These are phyloP conservation scores for Plebejus melissa DNA, from an alignment of 2,888 invertebrate genomes.

Conservation along the genomic window DNA sequence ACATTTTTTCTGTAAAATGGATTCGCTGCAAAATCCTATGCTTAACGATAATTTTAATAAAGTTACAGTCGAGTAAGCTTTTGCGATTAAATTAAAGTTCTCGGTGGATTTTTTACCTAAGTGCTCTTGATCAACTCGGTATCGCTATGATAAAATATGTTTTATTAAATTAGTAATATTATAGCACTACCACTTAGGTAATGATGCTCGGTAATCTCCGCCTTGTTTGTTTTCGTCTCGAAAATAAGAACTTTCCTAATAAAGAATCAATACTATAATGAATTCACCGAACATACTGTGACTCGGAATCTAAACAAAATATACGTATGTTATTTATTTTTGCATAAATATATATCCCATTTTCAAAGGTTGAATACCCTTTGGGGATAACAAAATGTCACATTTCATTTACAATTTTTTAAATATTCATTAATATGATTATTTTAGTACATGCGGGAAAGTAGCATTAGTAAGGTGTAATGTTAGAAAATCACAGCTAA, in stretches of 20 bases:
- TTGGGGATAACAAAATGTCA: constrained; percentile 13
- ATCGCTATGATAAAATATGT: constrained; percentile 2
- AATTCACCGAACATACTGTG: too few relatives aligned
- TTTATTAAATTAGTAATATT: background rate
- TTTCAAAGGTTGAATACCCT: constrained; percentile 15
- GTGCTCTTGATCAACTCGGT: constrained; percentile 45
- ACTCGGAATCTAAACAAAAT: background rate
- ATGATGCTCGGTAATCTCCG: too few relatives aligned
- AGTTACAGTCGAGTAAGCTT: constrained; percentile 39
- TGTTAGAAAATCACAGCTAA: too few relatives aligned
- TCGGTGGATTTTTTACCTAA: constrained; percentile 40
- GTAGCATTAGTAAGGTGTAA: too few relatives aligned
- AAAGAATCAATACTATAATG: too few relatives aligned
- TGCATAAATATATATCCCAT: background rate
- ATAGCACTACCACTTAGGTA: background rate
- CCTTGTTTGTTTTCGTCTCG: too few relatives aligned
- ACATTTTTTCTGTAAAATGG: constrained; percentile 32
- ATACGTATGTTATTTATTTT: background rate
- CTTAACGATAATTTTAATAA: constrained; percentile 41
- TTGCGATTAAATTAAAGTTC: constrained; percentile 39
- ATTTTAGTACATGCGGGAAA: background rate
- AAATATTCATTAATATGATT: background rate
- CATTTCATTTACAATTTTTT: background rate
- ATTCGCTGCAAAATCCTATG: constrained; percentile 33
- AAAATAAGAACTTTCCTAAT: too few relatives aligned